Evolutionary conservation across 2,797 vertebrate genomes (phyloP).

Genomic region (Myripristis jacobus): DNA sequence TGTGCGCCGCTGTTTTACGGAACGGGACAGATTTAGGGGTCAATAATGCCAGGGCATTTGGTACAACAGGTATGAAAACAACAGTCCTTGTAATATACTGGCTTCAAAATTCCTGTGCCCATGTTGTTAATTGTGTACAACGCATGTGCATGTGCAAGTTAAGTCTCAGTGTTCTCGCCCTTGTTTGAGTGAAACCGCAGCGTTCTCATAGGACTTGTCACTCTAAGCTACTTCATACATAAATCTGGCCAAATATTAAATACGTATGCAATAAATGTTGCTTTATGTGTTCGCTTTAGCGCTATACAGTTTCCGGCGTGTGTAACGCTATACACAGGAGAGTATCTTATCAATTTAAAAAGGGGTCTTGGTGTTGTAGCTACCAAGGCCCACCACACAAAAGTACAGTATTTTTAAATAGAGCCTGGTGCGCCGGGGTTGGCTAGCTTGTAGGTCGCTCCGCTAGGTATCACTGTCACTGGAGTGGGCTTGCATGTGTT

Average conservation of each 20-base stretch:
- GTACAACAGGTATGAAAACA: conserved; percentile 73
- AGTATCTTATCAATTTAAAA: too few relatives aligned
- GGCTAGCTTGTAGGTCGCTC: not conserved
- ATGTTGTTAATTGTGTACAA: not conserved
- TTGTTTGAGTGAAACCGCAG: not conserved
- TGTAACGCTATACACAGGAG: too few relatives aligned
- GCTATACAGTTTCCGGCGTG: too few relatives aligned
- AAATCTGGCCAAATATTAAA: not conserved
- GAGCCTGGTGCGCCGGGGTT: too few relatives aligned
- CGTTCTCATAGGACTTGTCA: too few relatives aligned
- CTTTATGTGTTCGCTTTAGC: too few relatives aligned
- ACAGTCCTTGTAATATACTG: fast-evolving
- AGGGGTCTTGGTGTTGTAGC: too few relatives aligned
- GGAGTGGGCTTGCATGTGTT: too few relatives aligned
- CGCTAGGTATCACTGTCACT: not conserved
- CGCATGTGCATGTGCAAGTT: not conserved
- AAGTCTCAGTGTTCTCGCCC: too few relatives aligned
- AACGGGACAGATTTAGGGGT: conserved; percentile 67
- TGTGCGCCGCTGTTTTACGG: conserved; percentile 31
- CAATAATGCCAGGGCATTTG: conserved; percentile 68
- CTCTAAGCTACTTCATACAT: not conserved
- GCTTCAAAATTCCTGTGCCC: fast-evolving
- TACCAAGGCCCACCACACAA: too few relatives aligned
- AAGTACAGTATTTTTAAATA: too few relatives aligned
- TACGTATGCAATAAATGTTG: too few relatives aligned